Base-by-base conservation (phyloP, 1,140 invertebrate genomes). In the Tyrophagus putrescentiae region DNA sequence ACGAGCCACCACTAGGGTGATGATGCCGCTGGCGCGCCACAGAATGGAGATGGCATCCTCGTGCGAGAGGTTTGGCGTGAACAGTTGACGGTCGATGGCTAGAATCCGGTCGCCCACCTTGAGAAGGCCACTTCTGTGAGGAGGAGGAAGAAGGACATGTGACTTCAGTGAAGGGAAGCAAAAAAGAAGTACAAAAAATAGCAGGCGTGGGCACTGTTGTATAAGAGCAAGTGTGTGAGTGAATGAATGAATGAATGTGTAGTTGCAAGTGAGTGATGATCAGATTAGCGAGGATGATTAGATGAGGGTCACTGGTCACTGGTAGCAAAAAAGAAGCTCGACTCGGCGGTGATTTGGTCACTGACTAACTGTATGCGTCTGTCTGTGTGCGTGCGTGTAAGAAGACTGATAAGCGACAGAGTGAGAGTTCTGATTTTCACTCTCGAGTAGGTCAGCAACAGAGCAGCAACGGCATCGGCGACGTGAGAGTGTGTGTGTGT, bases 61-160 rank as follows among this genome's bases (percentile, higher is more conserved):
- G 73, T 91, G 88, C 56, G 85, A 87, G 71, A 92, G 83, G 71
- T 84, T 82, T 45, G 82, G 81, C 54, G 71, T 73, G 68, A 90
- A 73, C 58, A 84, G 83, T 69, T 87, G 84, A 66, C 83, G 84
- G 78, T 92, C 86, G 67, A 92, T 84, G 64, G 86, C 84, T 69
- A 92, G 72, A 71, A 93, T 87, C 71, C 90, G 84, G 76, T 93
- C 89, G 66, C 84, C 84, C 70, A 87, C 82, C 70, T 79, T 76
- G 59, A 85, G 74, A 65, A 81, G 75, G 66, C 83, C 83, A 78
- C 84, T 82, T 75, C 83, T 84, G 74, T 41, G 78, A 78, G 67
- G 68, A 65, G 66, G 65, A 62, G 54, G 61, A 60, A 3, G 29
- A 64, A 34, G 13, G 62, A 16, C 25, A 44, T 13, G 4, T 6